Percentiles rank a stretch among this genome's conserved stretches.
These are phyloP conservation scores for Andrena chrysosceles DNA, from an alignment of 2,888 invertebrate species.

Conservation along the genomic window DNA sequence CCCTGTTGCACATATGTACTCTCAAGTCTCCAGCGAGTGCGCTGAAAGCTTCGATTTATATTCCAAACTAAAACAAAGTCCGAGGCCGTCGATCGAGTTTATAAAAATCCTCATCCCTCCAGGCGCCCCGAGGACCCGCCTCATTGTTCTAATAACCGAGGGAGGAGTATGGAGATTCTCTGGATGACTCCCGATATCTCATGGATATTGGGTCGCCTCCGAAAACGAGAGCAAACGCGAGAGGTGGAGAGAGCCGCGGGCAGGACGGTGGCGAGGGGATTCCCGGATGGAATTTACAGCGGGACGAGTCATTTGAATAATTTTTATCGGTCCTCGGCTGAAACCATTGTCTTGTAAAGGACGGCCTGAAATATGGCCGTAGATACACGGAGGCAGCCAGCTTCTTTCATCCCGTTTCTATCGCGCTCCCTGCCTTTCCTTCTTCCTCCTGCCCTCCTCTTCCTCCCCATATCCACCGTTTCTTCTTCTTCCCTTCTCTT, in stretches of 20 bases:
- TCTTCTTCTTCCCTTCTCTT: constrained; percentile 27
- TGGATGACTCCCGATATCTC: constrained; percentile 11
- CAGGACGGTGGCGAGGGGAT: constrained; percentile 65
- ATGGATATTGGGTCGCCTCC: constrained; percentile 17
- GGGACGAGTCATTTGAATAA: constrained; percentile 79
- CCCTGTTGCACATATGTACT: neutral
- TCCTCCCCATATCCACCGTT: constrained; percentile 36
- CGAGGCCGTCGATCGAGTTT: neutral
- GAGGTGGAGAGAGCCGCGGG: constrained; percentile 18
- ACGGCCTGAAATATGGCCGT: constrained; percentile 79
- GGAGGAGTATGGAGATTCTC: constrained; percentile 15
- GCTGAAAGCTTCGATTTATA: neutral
- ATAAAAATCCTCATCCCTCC: neutral
- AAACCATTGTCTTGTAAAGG: constrained; percentile 83
- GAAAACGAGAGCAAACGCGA: constrained; percentile 47
- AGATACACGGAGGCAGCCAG: constrained; percentile 77
- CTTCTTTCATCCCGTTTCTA: constrained; percentile 56
- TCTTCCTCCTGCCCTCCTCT: constrained; percentile 30
- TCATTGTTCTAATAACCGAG: constrained; percentile 8
- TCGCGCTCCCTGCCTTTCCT: constrained; percentile 19
- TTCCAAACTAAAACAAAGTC: neutral
- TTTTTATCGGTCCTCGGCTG: constrained; percentile 81
- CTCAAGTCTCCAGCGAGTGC: neutral
- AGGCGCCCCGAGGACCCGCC: neutral
- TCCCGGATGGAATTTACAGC: constrained; percentile 75